phyloP scores from a whole-genome alignment of 2,888 invertebrate species.

The Papilio demoleus region DNA sequence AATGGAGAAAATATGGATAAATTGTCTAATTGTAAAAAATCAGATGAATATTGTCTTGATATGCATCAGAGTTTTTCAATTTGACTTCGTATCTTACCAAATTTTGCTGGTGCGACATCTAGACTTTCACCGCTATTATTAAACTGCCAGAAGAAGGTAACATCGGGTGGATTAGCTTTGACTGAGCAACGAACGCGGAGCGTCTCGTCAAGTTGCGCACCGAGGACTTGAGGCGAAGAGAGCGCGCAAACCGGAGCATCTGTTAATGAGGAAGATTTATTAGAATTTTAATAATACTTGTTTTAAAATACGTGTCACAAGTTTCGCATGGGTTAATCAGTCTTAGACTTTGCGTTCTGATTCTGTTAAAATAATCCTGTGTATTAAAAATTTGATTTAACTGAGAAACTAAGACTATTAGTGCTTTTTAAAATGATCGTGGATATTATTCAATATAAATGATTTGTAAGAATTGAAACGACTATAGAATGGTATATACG shows the following conservation, averaged over 20 bases:
- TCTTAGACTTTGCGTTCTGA: too few species aligned
- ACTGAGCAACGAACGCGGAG: conserved; percentile 93
- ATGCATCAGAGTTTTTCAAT: too few species aligned
- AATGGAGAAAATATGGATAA: too few species aligned
- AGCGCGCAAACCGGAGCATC: conserved; percentile 36
- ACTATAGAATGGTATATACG: not conserved
- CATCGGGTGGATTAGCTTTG: conserved; percentile 93
- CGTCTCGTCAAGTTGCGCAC: conserved; percentile 92
- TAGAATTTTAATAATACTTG: not conserved
- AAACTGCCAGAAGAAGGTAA: conserved; percentile 95
- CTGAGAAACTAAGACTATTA: too few species aligned
- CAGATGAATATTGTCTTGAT: too few species aligned
- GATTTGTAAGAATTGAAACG: not conserved
- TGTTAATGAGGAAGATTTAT: conserved; percentile 8
- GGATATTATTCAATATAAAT: too few species aligned
- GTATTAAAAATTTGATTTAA: too few species aligned
- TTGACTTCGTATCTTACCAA: conserved; percentile 59
- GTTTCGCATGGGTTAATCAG: too few species aligned
- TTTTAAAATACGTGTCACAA: too few species aligned
- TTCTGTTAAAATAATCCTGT: not conserved
- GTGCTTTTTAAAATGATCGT: too few species aligned
- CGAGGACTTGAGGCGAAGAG: conserved; percentile 87
- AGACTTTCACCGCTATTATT: conserved; percentile 95
- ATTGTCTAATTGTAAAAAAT: too few species aligned
- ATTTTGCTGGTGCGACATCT: conserved; percentile 88